A percentile compares a stretch with the other conserved stretches of the same genome.
Evolutionary conservation across 2,113 vertebrate species (phyloP).

Genomic region (Nerophis ophidion): DNA sequence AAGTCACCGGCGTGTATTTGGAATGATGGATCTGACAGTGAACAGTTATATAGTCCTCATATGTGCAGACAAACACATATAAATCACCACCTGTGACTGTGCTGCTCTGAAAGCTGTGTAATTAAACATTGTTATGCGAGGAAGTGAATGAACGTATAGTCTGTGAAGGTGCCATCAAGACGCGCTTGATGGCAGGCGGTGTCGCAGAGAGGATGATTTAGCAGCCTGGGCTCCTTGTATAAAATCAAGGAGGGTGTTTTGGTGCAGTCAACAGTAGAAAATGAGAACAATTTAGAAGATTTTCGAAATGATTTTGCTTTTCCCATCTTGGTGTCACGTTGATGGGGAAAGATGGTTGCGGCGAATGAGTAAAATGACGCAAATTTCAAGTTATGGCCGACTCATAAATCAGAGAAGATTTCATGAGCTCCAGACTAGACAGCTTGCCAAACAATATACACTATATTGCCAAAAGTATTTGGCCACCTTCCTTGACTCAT

Average conservation of each 20-base stretch:
- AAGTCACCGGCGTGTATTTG: slow-evolving; percentile 59
- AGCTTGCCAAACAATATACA: no score
- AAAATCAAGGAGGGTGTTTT: slow-evolving; percentile 37
- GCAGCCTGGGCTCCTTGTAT: slow-evolving; percentile 46
- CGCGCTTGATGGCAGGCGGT: slow-evolving; percentile 52
- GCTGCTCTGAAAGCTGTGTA: slow-evolving; percentile 65
- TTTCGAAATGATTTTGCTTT: slow-evolving; percentile 49
- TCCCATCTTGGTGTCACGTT: slow-evolving; percentile 38
- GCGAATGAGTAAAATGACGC: slow-evolving; percentile 16
- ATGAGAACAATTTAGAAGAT: slow-evolving; percentile 48
- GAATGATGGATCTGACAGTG: slow-evolving; percentile 64
- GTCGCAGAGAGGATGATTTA: slow-evolving; percentile 57
- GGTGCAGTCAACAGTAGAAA: slow-evolving; percentile 40
- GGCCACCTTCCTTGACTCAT: no score
- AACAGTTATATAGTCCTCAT: slow-evolving; percentile 67
- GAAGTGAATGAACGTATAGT: slow-evolving; percentile 65
- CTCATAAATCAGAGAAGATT: neutral
- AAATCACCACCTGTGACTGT: slow-evolving; percentile 59
- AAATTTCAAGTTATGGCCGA: neutral
- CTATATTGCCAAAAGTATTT: no score
- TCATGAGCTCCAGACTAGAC: no score
- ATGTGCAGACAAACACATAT: slow-evolving; percentile 66
- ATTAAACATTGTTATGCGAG: slow-evolving; percentile 70
- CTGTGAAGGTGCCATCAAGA: slow-evolving; percentile 64
- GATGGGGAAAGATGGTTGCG: slow-evolving; percentile 33